Base-by-base conservation (phyloP, 2,113 vertebrate genomes). In the Actinemys pallida region DNA sequence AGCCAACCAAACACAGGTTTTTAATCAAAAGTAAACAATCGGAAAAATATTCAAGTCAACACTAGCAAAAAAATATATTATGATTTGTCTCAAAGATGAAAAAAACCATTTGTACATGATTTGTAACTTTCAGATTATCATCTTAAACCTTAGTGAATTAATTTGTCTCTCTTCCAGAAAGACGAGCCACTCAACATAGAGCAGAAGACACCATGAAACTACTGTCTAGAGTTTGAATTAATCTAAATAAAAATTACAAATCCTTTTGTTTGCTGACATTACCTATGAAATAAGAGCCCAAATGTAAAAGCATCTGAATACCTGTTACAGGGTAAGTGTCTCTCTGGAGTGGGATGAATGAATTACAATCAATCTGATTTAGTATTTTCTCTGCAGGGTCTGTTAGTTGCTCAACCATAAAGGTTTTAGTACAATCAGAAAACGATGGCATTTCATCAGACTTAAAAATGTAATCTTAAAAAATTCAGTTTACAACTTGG, bases 391-490 rank as follows among this genome's bases (percentile, higher is more conserved):
- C 92, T 93, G 94, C 86, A 94, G 95, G 96, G 92, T 94, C 75
- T 94, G 90, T 96, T 97, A 95, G 85, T 94, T 93, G 93, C 89
- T 97, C 84, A 90, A 90, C 90, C 95, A 95, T 98, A 98, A 98
- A 97, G 94, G 83, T 98, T 97, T 35, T 95, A 96, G 90, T 94
- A 94, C 76, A 94, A 98, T 96, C 95, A 97, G 98, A 95, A 98
- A 97, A 29, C 31, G 78, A 96, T 97, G 95, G 93, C 90, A 97
- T 95, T 98, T 96, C 86, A 98, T 97, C 97, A 97, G 86, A 95
- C 90, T 98, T 98, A 97, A 97, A 97, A 98, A 97, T 95, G 84
- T 95, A 98, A 97, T 96, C 91, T 97, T 93, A 75, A 96, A 95
- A 98, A 98, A 97, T 59, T 86, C 3, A 92, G 94, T 97, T 98